Evolutionary conservation across 2,888 invertebrate genomes (phyloP), one percentile per base, ranked within the genome.

Genomic region (Agrochola macilenta): DNA sequence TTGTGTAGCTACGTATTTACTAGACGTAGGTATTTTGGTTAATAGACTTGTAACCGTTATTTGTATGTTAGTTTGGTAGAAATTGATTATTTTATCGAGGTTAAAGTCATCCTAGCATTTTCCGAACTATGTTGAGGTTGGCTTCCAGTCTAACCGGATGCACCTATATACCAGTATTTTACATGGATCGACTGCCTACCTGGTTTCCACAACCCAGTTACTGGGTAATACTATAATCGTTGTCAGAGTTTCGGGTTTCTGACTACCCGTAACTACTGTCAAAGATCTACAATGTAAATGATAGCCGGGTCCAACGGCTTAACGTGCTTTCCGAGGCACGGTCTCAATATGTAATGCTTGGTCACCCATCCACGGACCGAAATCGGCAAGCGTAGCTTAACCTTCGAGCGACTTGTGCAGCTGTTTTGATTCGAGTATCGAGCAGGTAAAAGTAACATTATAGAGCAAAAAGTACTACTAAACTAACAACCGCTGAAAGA

Each of bases 21-120:
- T 20, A 66, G 30, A 66, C 26, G 9, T 17, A 76, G 61, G 14
- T 70, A n/a, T 57, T 54, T 61, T 58, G 7, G 43, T 49, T 70
- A 80, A 79, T 69, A 43, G 35, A 75, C 46, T 30, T 43, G 61
- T 30, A 39, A 26, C 26, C 11, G 30, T 54, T 0, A 39, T 30
- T 71, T 23, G 23, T 46, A 7, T 26, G 57, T 57, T 14, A 57
- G 12, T 57, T 14, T 5, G 12, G 20, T 74, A 39, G 12, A 14
- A 49, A 66, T 49, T 26, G 0, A 26, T 26, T 46, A 30, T 66
- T 66, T 66, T 49, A 65, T 54, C 23, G 54, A 54, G 54, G n/a
- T 11, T 54, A 54, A 57, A 54, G 23, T 57, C n/a, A n/a, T 11
- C 57, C n/a, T 57, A 12, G 11, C n/a, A 2, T n/a, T 57, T 57